phyloP scores from a whole-genome alignment of 2,113 vertebrate species.

The Murina feae region DNA sequence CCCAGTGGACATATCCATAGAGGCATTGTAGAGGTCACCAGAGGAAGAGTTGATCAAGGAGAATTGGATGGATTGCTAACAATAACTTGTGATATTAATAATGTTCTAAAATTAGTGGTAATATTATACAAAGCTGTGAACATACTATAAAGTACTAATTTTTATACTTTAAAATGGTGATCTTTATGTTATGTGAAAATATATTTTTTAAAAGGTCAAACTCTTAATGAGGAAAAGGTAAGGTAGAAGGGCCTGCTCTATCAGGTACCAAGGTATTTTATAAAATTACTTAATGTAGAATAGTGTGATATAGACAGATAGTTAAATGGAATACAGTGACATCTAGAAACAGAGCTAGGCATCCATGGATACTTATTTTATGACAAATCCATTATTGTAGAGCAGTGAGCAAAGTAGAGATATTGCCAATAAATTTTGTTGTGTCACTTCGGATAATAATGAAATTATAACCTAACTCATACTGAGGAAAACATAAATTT shows the following conservation, averaged over 20 bases:
- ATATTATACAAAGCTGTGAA: background rate
- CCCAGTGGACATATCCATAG: background rate
- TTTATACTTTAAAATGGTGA: background rate
- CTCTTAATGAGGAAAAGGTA: background rate
- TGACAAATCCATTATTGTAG: background rate
- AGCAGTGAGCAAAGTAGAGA: background rate
- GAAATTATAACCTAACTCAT: background rate
- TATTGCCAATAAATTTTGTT: background rate
- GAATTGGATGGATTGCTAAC: background rate
- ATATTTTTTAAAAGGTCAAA: background rate
- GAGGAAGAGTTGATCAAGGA: background rate
- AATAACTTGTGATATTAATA: background rate
- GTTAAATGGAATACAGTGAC: background rate
- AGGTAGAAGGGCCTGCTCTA: background rate
- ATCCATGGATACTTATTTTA: background rate
- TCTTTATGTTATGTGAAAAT: background rate
- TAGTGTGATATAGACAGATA: background rate
- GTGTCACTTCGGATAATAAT: background rate
- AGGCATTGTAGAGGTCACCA: background rate
- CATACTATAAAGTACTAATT: background rate
- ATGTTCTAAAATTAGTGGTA: background rate
- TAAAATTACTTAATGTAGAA: background rate
- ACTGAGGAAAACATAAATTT: background rate
- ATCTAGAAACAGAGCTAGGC: background rate
- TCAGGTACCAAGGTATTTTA: background rate